Evolutionary conservation across 1,140 invertebrate species (phyloP).

Genomic region (Steinernema feltiae): DNA sequence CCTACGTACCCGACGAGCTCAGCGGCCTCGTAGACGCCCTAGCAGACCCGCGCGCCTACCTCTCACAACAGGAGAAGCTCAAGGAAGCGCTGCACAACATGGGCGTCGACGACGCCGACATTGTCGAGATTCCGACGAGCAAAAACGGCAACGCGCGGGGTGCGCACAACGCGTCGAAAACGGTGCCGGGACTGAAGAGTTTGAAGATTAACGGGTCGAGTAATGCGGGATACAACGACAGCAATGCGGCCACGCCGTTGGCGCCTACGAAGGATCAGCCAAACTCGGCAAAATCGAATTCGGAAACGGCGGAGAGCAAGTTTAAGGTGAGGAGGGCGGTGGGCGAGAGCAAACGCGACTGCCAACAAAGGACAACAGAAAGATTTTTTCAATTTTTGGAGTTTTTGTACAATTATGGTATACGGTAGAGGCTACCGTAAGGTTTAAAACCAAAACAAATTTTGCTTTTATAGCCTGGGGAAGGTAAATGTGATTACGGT

Average conservation of each 20-base stretch:
- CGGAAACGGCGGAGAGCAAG: constrained; percentile 27
- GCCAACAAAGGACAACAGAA: background rate
- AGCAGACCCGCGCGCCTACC: constrained; percentile 85
- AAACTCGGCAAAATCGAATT: constrained; percentile 36
- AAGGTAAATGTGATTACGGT: background rate
- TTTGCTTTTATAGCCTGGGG: background rate
- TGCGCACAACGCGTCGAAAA: too few relatives aligned
- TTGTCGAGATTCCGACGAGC: constrained; percentile 59
- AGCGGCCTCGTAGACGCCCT: constrained; percentile 95
- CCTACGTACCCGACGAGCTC: constrained; percentile 97
- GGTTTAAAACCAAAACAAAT: background rate
- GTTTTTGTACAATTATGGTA: background rate
- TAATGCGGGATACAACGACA: constrained; percentile 60
- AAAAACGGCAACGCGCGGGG: constrained; percentile 23
- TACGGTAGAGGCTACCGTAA: background rate
- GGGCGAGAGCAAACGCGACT: too few relatives aligned
- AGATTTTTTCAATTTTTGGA: background rate
- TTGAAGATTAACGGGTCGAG: constrained; percentile 62
- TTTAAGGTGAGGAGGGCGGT: constrained; percentile 25
- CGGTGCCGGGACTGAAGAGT: constrained; percentile 59
- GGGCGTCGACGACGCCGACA: constrained; percentile 79
- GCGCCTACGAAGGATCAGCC: background rate
- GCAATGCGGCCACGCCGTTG: background rate
- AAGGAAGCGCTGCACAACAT: constrained; percentile 85
- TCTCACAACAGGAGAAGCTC: constrained; percentile 81